Evolutionary conservation across 2,888 invertebrate species (phyloP), one percentile per base, ranked within the genome.

Genomic region (Eurytoma adleriae): DNA sequence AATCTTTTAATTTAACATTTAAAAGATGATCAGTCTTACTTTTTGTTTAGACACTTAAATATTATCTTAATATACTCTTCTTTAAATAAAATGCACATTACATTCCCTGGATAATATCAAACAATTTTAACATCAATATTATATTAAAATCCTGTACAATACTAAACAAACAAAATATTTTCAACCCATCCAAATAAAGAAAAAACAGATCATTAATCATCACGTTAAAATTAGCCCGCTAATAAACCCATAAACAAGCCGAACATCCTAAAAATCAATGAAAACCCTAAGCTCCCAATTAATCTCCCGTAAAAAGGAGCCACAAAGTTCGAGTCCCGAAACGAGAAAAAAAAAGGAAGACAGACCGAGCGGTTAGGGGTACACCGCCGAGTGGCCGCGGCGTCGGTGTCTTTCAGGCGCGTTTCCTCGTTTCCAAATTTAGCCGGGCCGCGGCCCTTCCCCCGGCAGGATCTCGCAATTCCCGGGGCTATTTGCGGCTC

Each of bases 381-480:
- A 64, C 27, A 73, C 30, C 14, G n/a, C 30, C 16, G 50, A 18
- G 56, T 20, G n/a, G 18, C 52, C 12, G 40, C 24, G 52, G 57
- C 61, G 56, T 48, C 30, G 40, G 40, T 40, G 40, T 76, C 62
- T 73, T 72, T 77, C 68, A 69, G 57, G 70, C 84, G 79, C 80
- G 83, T 86, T 87, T 88, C 87, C 88, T 88, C 86, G 84, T 81
- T 87, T 88, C 88, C 86, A 88, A 86, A 84, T 85, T 86, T 88
- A 88, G 86, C 84, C 13, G 16, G 1, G 5, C 14, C 57, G 10
- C 40, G 48, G 73, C 62, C 61, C 54, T 64, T 40, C 59, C 59
- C 50, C 40, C 57, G 13, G 4, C 85, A 86, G 84, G 86, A 86
- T 83, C 84, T 79, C 85, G 84, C 86, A 81, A 84, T 85, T 85